Base-by-base conservation (phyloP, 2,888 invertebrate genomes). In the Serrognathus titanus region DNA sequence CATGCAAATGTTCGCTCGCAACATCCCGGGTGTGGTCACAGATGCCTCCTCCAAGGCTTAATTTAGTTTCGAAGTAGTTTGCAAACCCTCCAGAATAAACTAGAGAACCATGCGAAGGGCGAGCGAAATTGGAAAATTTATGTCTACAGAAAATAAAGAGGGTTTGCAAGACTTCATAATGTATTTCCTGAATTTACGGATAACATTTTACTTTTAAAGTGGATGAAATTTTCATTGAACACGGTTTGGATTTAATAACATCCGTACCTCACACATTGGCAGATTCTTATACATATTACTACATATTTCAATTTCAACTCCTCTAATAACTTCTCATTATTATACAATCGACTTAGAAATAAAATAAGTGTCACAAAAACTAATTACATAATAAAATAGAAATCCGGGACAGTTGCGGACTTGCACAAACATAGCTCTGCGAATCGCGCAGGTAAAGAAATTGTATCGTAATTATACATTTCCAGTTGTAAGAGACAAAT, bases 1-100 rank as follows among this genome's bases (percentile, higher is more conserved):
- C 77, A 75, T 77, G 77, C 78, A 78, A 78, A 77, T 77, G 77
- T 73, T 73, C 71, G 66, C 68, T 70, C 69, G 69, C 72, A 72
- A 73, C 73, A 74, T 74, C 71, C 74, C 73, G 76, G 75, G 76
- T 77, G 76, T 76, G 76, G 77, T 77, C 77, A 76, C 77, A 77
- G 76, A 77, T 75, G 77, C 77, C 77, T 76, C 74, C 75, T 74
- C 72, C 74, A 70, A 69, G 75, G 74, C 75, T 76, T 76, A 76
- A 76, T 76, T 76, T 76, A 77, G 76, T 76, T 76, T 74, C 74
- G 70, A 73, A 76, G 74, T 76, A 76, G 75, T 75, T 76, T 71
- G 71, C 70, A 68, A 70, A 70, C 71, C 72, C 73, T 66, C 71
- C 71, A 58, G 67, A 71, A 72, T 72, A 71, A 72, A 72, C 72